A percentile compares a stretch with the other conserved stretches of the same genome.
Conservation (phyloP, 2,888 invertebrate species). For the Macaria notata region DNA sequence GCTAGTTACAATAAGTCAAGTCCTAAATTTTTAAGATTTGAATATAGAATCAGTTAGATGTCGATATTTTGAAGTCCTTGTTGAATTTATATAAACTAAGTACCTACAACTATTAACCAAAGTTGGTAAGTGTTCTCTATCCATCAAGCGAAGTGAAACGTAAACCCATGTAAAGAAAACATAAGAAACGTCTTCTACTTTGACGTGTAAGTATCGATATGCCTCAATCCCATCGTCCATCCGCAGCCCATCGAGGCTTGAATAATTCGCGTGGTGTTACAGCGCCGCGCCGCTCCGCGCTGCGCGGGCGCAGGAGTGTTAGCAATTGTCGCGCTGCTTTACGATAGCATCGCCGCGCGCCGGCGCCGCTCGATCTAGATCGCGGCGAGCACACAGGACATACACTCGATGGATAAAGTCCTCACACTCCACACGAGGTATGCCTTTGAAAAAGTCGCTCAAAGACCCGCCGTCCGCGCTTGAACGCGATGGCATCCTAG, state of each 20-base stretch:
- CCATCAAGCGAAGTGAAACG: no score
- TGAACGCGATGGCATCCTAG: conserved; percentile 71
- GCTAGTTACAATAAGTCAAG: no score
- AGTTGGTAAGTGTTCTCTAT: no score
- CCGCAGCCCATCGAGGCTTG: conserved; percentile 49
- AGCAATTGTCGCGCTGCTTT: conserved; percentile 77
- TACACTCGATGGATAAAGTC: conserved; percentile 75
- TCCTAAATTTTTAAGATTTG: no score
- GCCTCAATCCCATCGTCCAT: conserved; percentile 1
- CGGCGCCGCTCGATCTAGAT: conserved; percentile 75
- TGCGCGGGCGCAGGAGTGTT: conserved; percentile 51
- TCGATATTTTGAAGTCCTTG: no score
- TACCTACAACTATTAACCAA: no score
- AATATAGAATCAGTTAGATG: no score
- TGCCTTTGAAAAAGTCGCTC: conserved; percentile 69
- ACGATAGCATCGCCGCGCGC: conserved; percentile 69
- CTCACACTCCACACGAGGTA: conserved; percentile 62
- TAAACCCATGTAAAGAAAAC: no score
- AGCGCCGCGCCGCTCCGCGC: conserved; percentile 48
- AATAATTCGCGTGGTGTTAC: conserved; percentile 67
- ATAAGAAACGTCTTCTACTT: neutral
- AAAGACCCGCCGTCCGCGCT: conserved; percentile 48
- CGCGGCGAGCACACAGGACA: conserved; percentile 73
- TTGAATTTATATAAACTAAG: no score
- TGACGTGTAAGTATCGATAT: conserved; percentile 17